Base-by-base conservation (phyloP, 2,888 invertebrate genomes). In the Oxycera nigricornis region DNA sequence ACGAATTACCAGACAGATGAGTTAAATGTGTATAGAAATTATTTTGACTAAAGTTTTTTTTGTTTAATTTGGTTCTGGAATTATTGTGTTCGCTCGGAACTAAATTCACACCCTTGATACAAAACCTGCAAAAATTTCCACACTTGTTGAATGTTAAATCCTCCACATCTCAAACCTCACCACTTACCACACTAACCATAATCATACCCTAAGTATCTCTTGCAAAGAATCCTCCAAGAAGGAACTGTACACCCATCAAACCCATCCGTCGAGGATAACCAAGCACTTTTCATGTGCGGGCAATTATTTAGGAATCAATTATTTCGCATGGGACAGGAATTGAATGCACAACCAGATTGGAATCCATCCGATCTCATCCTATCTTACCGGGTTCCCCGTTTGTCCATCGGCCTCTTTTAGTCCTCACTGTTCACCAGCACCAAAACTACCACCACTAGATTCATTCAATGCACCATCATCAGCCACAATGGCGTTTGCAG, bases 261-360 rank as follows among this genome's bases (percentile, higher is more conserved):
- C 14, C 3, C 46, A 46, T 46, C 46, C n/a, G 17, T 46, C 17
- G 46, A 46, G 14, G 46, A 7, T 14, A 17, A 17, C 28, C 41
- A 41, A 14, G 35, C 35, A 46, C 67, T 11, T 41, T 46, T 46
- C 41, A 67, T 46, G 67, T 67, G 59, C 59, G 24, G 24, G 67
- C 67, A 67, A 67, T 67, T 67, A 67, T 67, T 67, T 67, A 67
- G 41, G 67, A 67, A 67, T 67, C 67, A 67, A 67, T 67, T 67
- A 67, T 67, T 67, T 41, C 41, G 67, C 41, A 41, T 46, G 17
- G 67, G 26, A 41, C 26, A 67, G 24, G 26, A 24, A 67, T 67
- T 26, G 41, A 41, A 67, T 67, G 24, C 41, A 31, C 7, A 55
- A 22, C 26, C 24, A 14, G 24, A 24, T 2, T 46, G 41, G 67